Evolutionary conservation across 2,888 invertebrate genomes (phyloP).

Genomic region (Latrodectus elegans): DNA sequence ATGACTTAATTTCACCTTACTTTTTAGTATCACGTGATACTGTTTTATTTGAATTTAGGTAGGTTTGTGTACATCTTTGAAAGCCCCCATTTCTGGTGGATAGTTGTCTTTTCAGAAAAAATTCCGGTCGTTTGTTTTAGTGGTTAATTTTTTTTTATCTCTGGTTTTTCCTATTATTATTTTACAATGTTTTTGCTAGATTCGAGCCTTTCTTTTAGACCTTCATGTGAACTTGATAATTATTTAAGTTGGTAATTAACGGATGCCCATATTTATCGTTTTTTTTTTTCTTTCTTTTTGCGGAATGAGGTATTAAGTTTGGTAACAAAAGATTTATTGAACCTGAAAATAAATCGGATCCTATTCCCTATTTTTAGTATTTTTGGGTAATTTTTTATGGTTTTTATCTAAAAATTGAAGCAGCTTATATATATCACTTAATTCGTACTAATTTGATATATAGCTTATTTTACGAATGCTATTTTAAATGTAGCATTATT

Average conservation of each 20-base stretch:
- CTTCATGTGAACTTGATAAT: constrained; percentile 41
- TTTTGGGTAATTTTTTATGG: no score
- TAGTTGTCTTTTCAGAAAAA: constrained; percentile 47
- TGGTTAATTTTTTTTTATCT: constrained; percentile 19
- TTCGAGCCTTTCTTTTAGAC: background rate
- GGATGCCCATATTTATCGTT: constrained; percentile 50
- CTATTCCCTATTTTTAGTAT: no score
- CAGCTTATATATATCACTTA: no score
- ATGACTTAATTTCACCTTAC: constrained; percentile 6
- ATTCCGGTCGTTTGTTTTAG: constrained; percentile 34
- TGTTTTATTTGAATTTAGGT: constrained; percentile 64
- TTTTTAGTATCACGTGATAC: constrained; percentile 9
- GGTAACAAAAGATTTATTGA: no score
- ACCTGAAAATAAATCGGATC: background rate
- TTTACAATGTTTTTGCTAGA: constrained; percentile 2
- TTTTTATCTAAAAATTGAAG: no score
- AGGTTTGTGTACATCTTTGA: constrained; percentile 47
- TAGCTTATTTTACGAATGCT: no score
- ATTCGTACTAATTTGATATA: no score
- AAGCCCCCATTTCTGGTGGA: constrained; percentile 31
- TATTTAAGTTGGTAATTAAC: constrained; percentile 50
- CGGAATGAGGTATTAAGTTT: background rate
- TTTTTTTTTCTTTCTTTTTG: background rate
- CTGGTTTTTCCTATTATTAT: background rate
- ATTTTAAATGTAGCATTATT: no score